Percentiles rank a stretch among this genome's conserved stretches.
Conservation (phyloP, 1,140 invertebrate species). For the Nephotettix cincticeps region DNA sequence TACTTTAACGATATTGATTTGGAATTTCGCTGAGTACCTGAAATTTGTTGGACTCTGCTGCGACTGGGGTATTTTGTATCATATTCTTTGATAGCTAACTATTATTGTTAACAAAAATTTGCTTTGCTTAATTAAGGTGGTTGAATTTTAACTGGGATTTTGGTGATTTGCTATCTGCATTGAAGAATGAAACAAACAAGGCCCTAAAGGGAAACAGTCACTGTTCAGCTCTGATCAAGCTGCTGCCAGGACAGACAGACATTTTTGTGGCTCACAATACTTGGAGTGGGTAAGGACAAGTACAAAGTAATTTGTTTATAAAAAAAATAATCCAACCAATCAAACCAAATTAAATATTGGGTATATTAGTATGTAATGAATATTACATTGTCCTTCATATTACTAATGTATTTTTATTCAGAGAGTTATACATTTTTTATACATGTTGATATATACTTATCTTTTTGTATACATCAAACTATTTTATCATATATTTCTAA, state of each 20-base stretch:
- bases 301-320: not conserved
- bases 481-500: too few species aligned
- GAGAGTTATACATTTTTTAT: not conserved
- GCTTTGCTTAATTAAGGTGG: slow-evolving; percentile 40
- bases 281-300: slow-evolving; percentile 52
- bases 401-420: not conserved
- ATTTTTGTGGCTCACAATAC: slow-evolving; percentile 64
- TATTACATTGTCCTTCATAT: not conserved
- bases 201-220: slow-evolving; percentile 37
- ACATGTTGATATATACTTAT: too few species aligned
- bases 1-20: too few species aligned
- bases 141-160: slow-evolving; percentile 58
- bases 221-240: slow-evolving; percentile 66
- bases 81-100: too few species aligned
- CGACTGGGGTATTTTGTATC: too few species aligned
- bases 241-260: slow-evolving; percentile 57
- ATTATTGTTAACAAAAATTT: too few species aligned
- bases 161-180: slow-evolving; percentile 55
- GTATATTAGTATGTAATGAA: not conserved
- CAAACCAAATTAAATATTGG: not conserved
- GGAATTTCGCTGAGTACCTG: too few species aligned
- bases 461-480: too few species aligned
- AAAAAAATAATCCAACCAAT: not conserved
- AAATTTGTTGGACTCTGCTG: too few species aligned
- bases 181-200: slow-evolving; percentile 30